Evolutionary conservation across 2,888 invertebrate species (phyloP), one percentile per base, ranked within the genome.

Genomic region (Oxyteleia sp.): DNA sequence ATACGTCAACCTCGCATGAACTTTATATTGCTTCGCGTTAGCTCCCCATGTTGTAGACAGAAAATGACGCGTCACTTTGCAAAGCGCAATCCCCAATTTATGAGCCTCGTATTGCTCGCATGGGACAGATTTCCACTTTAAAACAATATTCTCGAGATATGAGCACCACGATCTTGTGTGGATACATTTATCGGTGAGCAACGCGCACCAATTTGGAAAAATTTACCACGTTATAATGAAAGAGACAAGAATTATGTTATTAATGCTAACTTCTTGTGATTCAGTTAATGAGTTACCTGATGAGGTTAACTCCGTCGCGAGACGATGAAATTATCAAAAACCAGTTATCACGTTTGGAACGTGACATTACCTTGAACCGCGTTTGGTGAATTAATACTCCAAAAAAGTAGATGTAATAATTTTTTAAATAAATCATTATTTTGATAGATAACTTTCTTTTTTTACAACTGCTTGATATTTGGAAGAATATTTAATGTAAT

Each of bases 41-140:
- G 64, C 64, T 71, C 51, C 64, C 29, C 53, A 23, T 4, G 41
- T 66, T 57, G 72, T 43, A 57, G 69, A 51, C 71, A 61, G 81
- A 79, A 79, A 84, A 74, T 74, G 57, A 69, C 82, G 78, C 86
- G 81, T 86, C 81, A 85, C 85, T 84, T 78, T 84, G 79, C 76
- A 51, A 79, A 75, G 84, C 84, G 74, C 75, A 78, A 84, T 87
- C 86, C 88, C 87, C 90, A 89, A 91, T 92, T 91, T 91, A 91
- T 86, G 86, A 80, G 76, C 61, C 66, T 76, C 71, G 86, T 88
- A 89, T 86, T 80, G 88, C 88, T 87, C 92, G 82, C 92, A 23
- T 57, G 92, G 92, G 92, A 92, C 90, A 90, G 90, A 91, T 93
- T 92, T 89, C 85, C 90, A 88, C 87, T 93, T 92, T 91, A 91